Evolutionary conservation across 2,797 vertebrate species (phyloP).

Genomic region (Anolis apletophallus): DNA sequence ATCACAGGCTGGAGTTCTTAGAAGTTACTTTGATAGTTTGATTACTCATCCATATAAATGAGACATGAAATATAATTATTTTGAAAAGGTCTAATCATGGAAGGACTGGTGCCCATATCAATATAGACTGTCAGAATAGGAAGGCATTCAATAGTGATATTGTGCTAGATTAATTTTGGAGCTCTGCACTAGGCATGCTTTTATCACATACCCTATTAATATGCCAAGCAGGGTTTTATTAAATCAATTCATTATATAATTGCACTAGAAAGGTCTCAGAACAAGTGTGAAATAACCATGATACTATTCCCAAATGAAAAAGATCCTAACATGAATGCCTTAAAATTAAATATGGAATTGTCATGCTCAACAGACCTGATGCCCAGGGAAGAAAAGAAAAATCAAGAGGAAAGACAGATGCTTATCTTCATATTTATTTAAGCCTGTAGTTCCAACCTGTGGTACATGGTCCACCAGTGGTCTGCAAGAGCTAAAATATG

Average conservation of each 20-base stretch:
- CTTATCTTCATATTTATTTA: slow-evolving; percentile 7
- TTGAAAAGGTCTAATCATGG: not conserved
- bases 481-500: too few species aligned
- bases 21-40: not conserved
- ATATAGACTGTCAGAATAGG: not conserved
- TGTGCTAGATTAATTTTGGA: not conserved
- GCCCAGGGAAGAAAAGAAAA: not conserved
- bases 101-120: not conserved
- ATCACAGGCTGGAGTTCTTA: not conserved
- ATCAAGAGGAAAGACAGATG: slow-evolving; percentile 5
- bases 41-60: not conserved
- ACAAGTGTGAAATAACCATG: not conserved
- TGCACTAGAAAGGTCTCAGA: not conserved
- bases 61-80: not conserved
- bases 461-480: too few species aligned
- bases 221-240: not conserved
- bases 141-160: not conserved
- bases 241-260: not conserved
- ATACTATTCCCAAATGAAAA: not conserved
- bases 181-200: not conserved
- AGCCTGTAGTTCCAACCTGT: too few species aligned
- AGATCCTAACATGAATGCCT: not conserved
- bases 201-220: not conserved
- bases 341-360: not conserved
- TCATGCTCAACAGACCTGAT: not conserved